A percentile compares a stretch with the other conserved stretches of the same genome.
Conservation (phyloP, 30 jellyfish, hydroid and myxozoan genomes). For the Calvadosia cruxmelitensis region DNA sequence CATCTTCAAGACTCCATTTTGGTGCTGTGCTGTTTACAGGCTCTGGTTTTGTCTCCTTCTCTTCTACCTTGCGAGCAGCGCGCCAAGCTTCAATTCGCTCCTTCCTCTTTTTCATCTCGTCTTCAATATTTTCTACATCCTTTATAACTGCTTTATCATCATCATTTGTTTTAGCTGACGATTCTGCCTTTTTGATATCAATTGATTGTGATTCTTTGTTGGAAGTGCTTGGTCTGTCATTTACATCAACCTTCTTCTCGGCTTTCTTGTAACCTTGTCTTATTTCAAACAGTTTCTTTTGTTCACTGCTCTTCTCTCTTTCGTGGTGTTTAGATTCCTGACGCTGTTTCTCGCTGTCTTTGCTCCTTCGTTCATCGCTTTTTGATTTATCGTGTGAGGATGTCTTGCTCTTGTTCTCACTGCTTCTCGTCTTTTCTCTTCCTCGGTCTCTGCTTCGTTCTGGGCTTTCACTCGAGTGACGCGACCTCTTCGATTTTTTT, state of each 20-base stretch:
- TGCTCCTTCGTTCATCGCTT: slow-evolving; percentile 19
- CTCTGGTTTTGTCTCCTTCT: neutral
- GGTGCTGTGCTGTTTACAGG: slow-evolving; percentile 11
- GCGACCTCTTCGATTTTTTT: slow-evolving; percentile 5
- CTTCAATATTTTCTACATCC: slow-evolving; percentile 43
- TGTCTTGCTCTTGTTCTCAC: neutral
- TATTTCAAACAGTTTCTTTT: neutral
- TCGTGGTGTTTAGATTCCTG: slow-evolving; percentile 17
- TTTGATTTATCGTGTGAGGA: neutral
- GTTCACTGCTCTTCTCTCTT: slow-evolving; percentile 7
- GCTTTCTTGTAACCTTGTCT: neutral
- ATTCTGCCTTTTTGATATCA: slow-evolving; percentile 10
- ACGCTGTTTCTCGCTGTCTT: slow-evolving; percentile 21
- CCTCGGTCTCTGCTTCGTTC: slow-evolving; percentile 10
- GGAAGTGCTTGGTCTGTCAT: neutral
- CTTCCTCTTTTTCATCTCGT: slow-evolving; percentile 78
- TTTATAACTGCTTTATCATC: slow-evolving; percentile 15
- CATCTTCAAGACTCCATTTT: slow-evolving; percentile 87
- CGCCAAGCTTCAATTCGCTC: slow-evolving; percentile 99
- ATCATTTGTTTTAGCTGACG: neutral
- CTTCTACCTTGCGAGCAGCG: slow-evolving; percentile 46
- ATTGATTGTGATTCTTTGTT: slow-evolving; percentile 13
- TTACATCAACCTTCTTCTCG: no score
- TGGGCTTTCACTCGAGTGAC: slow-evolving; percentile 21
- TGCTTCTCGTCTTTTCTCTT: slow-evolving; percentile 8